Evolutionary conservation across 2,797 vertebrate genomes (phyloP), one percentile per base, ranked within the genome.

Genomic region (Mastacembelus armatus): DNA sequence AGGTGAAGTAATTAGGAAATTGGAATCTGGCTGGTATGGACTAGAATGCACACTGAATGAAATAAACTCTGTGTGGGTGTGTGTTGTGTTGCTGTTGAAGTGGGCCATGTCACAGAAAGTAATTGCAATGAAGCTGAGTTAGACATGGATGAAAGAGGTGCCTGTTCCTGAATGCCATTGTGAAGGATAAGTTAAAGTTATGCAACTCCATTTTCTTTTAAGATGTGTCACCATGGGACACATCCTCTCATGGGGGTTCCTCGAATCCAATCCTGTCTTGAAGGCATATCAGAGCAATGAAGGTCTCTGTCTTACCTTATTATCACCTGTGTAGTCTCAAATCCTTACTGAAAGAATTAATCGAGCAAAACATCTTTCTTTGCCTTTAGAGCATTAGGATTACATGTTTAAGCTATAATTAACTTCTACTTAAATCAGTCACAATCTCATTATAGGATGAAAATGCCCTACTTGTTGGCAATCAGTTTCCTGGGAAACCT

Each of bases 381-480:
- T 81, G 77, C 80, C 80, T 79, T 73, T 71, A 78, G 80, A 84
- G 78, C 36, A 50, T 44, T 51, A 66, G 80, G 82, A 90, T 91
- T 91, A 88, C 85, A 87, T 57, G 59, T 84, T 76, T 86, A 86
- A 90, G 85, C 79, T 77, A 58, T 71, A 87, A 85, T 90, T 85
- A 81, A 84, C 84, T 85, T 60, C 73, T 69, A 49, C 76, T 90
- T 86, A 88, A 82, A 88, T 88, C 85, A 85, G 69, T 88, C 72
- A 30, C 78, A 85, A 85, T 82, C 84, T 85, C 52, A 84, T 83
- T 79, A 80, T 18, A 39, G 58, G 64, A 89, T 57, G 81, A 57
- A 74, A 76, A 75, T 44, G 64, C 74, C 48, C 55, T 16, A 43
- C 60, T 77, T 44, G 50, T 47, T n/a, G 4, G 66, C 66, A 75